Percentiles rank a stretch among this genome's conserved stretches.
Conservation (phyloP, 2,888 invertebrate genomes). For the Amphipyra tragopoginis region DNA sequence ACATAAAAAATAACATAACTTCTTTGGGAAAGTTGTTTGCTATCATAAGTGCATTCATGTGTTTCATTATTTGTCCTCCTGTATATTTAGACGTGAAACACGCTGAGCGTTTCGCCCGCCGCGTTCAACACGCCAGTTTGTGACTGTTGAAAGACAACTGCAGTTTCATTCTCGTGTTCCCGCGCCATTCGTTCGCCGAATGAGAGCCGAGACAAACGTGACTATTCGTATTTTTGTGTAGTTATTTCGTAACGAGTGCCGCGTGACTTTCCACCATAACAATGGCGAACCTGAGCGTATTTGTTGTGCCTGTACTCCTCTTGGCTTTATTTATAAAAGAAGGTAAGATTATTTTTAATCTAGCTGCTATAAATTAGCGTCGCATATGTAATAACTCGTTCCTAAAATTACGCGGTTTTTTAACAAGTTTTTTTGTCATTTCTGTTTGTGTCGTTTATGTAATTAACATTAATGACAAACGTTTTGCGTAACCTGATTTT, state of each 20-base stretch:
- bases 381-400: not conserved
- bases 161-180: conserved; percentile 43
- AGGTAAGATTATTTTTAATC: conserved; percentile 69
- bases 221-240: conserved; percentile 52
- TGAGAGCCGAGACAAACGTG: conserved; percentile 68
- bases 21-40: no score
- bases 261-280: conserved; percentile 60
- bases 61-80: no score
- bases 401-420: no score
- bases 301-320: conserved; percentile 83
- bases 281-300: conserved; percentile 79
- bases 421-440: no score
- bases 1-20: no score
- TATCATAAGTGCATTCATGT: no score
- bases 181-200: conserved; percentile 77
- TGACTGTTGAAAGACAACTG: conserved; percentile 18
- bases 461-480: not conserved
- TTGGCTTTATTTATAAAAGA: conserved; percentile 79
- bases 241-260: conserved; percentile 63
- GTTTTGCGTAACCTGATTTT: no score
- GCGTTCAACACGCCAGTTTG: conserved; percentile 40
- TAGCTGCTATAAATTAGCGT: not conserved
- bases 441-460: not conserved
- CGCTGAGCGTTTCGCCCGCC: conserved; percentile 34
- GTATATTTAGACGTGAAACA: not conserved